Percentiles rank a stretch among this genome's conserved stretches.
phyloP scores from a whole-genome alignment of 2,797 vertebrate genomes.

The Potorous gilbertii region DNA sequence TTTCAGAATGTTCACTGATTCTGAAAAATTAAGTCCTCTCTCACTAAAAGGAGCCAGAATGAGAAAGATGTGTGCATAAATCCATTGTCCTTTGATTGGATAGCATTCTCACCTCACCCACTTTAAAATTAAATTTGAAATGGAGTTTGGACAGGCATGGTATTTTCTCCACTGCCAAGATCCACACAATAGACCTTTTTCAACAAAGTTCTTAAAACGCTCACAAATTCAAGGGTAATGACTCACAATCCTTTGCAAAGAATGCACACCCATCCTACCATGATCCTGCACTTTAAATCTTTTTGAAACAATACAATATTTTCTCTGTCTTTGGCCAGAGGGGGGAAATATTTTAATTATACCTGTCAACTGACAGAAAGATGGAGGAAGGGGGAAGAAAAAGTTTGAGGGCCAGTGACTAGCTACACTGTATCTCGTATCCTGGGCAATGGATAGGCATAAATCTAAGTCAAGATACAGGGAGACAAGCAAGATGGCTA shows the following conservation, averaged over 20 bases:
- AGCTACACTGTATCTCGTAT: conserved; percentile 38
- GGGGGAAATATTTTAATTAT: conserved; percentile 78
- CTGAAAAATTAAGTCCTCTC: conserved; percentile 46
- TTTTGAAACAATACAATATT: conserved; percentile 72
- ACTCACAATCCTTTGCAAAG: conserved; percentile 80
- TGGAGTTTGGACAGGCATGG: conserved; percentile 79
- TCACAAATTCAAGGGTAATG: conserved; percentile 82
- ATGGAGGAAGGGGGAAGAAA: conserved; percentile 17
- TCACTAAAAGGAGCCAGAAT: neutral
- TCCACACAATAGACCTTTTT: conserved; percentile 82
- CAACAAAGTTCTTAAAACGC: conserved; percentile 82
- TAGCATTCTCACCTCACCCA: conserved; percentile 69
- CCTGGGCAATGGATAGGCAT: neutral
- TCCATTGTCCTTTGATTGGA: neutral
- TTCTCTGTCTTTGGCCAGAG: conserved; percentile 75
- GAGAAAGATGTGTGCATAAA: conserved; percentile 10
- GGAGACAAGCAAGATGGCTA: neutral
- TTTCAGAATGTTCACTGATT: neutral
- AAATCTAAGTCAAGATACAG: neutral
- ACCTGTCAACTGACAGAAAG: conserved; percentile 69
- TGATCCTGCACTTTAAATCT: conserved; percentile 56
- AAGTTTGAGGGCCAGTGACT: conserved; percentile 52
- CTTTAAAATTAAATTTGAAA: conserved; percentile 81
- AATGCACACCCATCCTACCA: conserved; percentile 66
- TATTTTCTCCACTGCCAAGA: conserved; percentile 81